Evolutionary conservation across 2,888 invertebrate species (phyloP).

Genomic region (Meghimatium bilineatum): DNA sequence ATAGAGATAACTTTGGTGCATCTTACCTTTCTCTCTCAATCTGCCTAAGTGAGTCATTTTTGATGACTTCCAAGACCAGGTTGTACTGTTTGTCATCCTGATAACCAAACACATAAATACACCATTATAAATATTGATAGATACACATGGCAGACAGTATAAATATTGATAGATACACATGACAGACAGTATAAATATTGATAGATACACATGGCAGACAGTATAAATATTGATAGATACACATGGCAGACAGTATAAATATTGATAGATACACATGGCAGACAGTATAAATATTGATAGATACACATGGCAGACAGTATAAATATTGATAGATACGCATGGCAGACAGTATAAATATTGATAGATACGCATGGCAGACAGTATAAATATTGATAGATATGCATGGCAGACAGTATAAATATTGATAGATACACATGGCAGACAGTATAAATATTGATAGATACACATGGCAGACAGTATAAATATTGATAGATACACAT

Average conservation of each 20-base stretch:
- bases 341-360: no score
- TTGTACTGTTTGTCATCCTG: slow-evolving; percentile 82
- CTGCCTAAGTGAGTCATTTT: slow-evolving; percentile 86
- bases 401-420: no score
- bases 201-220: neutral
- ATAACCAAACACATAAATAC: neutral
- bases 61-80: slow-evolving; percentile 85
- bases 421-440: no score
- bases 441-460: no score
- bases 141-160: neutral
- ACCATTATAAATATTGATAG: neutral
- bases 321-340: no score
- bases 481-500: no score
- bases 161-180: neutral
- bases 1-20: no score
- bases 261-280: neutral
- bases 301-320: no score
- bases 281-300: no score
- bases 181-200: neutral
- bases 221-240: neutral
- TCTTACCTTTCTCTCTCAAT: slow-evolving; percentile 83
- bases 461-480: no score
- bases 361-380: no score
- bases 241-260: neutral
- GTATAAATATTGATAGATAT: no score